phyloP scores from a whole-genome alignment of 2,113 vertebrate species.

The Poecile atricapillus region DNA sequence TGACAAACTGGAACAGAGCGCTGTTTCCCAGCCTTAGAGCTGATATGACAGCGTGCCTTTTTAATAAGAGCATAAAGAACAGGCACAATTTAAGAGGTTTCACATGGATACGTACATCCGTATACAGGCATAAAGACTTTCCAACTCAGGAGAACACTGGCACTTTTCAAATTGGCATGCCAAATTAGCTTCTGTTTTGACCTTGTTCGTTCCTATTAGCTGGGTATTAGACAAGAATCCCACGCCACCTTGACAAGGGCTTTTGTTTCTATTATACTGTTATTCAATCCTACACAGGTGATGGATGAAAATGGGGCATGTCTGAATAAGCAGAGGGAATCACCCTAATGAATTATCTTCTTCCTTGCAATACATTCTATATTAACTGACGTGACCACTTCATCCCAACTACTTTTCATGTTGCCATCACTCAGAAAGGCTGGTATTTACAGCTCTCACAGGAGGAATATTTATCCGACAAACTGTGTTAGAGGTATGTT shows the following conservation, averaged over 20 bases:
- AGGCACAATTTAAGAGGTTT: not conserved
- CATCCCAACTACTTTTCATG: not conserved
- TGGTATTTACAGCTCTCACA: not conserved
- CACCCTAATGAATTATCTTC: slow-evolving; percentile 32
- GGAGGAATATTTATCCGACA: not conserved
- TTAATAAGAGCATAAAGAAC: not conserved
- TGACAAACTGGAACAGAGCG: not conserved
- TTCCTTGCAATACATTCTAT: not conserved
- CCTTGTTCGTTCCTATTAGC: slow-evolving; percentile 10
- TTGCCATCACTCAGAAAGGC: not conserved
- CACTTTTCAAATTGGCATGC: not conserved
- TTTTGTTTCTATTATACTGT: not conserved
- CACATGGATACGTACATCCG: fast-evolving
- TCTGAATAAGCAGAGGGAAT: slow-evolving; percentile 42
- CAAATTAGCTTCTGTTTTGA: not conserved
- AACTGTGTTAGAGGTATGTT: not conserved
- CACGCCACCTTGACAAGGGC: slow-evolving; percentile 23
- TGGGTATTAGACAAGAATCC: slow-evolving; percentile 7
- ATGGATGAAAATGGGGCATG: not conserved
- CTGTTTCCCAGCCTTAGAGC: not conserved
- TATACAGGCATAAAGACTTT: not conserved
- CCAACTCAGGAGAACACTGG: not conserved
- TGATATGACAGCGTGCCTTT: not conserved
- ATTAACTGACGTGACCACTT: not conserved
- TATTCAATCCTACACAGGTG: not conserved